Base-by-base conservation (phyloP, 2,113 vertebrate genomes). In the Cyprichromis sp. region DNA sequence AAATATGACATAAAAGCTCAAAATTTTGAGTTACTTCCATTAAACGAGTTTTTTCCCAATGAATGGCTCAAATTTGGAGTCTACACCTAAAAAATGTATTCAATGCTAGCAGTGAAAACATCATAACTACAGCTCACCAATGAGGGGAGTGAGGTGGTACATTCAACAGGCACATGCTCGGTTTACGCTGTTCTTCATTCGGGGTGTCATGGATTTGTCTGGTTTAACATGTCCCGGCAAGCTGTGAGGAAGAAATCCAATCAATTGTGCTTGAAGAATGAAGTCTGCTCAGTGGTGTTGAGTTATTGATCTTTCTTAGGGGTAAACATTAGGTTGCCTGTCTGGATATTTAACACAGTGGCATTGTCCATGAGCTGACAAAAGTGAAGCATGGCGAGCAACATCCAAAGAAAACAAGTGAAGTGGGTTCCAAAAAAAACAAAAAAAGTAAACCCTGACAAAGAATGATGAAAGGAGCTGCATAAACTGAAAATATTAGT, bases 231-330 rank as follows among this genome's bases (percentile, higher is more conserved):
- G 86, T 85, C 26, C 78, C 6, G 16, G n/a, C 61, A 42, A 31
- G 83, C 53, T 86, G 54, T 81, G 38, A 57, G 55, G 73, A 80
- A 53, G 83, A 85, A 90, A 90, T 50, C 12, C 86, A 89, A 95
- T 91, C 93, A 95, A 92, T 92, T 86, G 86, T 24, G 45, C 84
- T 86, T 92, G 83, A 92, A 83, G 80, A 91, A 93, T 92, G 87
- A 94, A 88, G 89, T 88, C 89, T 87, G 78, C 83, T 87, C 78
- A 86, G 63, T 84, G 79, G 86, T 21, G 17, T 86, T 85, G 86
- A 13, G 40, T 45, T 90, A 95, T 94, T 85, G 94, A 95, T 93
- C 90, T 84, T 81, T 81, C 63, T 63, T 78, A 2, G 85, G 52
- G 57, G 47, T 88, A 87, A 93, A 91, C 89, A 93, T 91, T 90